These are phyloP conservation scores for Mus caroli DNA, from an alignment of 2,797 vertebrate genomes.

Conservation along the genomic window DNA sequence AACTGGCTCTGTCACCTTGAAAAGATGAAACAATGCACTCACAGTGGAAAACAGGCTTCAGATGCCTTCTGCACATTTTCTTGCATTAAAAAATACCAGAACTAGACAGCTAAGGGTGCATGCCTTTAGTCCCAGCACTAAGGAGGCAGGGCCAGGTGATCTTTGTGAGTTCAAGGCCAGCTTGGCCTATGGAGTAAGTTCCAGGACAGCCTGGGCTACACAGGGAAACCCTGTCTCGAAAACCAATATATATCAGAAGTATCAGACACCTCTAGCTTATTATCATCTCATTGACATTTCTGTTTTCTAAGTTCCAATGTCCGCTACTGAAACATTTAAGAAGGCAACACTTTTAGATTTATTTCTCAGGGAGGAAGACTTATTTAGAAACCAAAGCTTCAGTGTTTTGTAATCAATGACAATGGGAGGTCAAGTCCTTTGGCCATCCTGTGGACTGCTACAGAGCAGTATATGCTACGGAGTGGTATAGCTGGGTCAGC, in stretches of 20 bases:
- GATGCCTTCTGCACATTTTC: neutral
- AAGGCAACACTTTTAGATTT: neutral
- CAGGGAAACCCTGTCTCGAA: neutral
- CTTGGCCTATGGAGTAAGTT: neutral
- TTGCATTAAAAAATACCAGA: neutral
- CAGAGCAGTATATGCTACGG: neutral
- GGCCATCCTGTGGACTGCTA: neutral
- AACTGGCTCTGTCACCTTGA: neutral
- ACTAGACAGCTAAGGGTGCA: neutral
- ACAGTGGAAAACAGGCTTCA: neutral
- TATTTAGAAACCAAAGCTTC: neutral
- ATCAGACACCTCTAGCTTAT: conserved; percentile 72
- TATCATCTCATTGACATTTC: conserved; percentile 76
- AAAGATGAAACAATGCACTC: neutral
- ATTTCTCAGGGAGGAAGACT: neutral
- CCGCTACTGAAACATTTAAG: conserved; percentile 49
- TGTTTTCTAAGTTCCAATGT: conserved; percentile 83
- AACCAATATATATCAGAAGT: neutral
- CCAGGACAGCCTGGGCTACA: neutral
- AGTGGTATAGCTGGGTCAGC: neutral
- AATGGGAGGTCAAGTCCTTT: neutral
- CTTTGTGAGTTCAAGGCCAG: neutral
- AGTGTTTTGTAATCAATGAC: neutral
- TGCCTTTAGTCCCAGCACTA: neutral
- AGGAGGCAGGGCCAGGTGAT: neutral